phyloP scores from a whole-genome alignment of 2,113 vertebrate species.

The Ascaphus truei region DNA sequence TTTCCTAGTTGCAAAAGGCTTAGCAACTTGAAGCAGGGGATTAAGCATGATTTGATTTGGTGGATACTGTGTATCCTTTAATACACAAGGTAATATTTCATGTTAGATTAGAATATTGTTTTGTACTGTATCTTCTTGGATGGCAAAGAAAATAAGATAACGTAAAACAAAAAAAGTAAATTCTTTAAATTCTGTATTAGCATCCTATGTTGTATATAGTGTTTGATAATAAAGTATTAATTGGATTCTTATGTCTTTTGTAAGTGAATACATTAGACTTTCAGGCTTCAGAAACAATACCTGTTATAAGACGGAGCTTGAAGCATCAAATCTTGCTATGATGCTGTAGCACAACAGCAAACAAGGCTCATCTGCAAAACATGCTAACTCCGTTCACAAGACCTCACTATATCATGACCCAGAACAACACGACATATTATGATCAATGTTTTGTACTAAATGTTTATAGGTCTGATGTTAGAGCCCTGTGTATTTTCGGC shows the following conservation, averaged over 20 bases:
- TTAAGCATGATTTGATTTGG: constrained; percentile 86
- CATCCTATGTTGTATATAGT: constrained; percentile 98
- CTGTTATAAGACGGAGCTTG: constrained; percentile 68
- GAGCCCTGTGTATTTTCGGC: constrained; percentile 59
- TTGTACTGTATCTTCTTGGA: constrained; percentile 96
- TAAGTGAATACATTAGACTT: constrained; percentile 88
- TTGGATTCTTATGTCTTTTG: constrained; percentile 99
- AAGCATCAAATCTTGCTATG: constrained; percentile 61
- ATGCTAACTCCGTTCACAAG: constrained; percentile 47
- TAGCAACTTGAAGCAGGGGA: constrained; percentile 81
- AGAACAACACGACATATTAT: constrained; percentile 55
- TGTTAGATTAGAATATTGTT: constrained; percentile 93
- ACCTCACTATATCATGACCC: constrained; percentile 57
- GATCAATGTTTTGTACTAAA: constrained; percentile 65
- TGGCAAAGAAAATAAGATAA: constrained; percentile 76
- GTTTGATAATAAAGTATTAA: constrained; percentile 99
- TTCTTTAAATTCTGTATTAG: constrained; percentile 86
- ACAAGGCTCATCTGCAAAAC: constrained; percentile 62
- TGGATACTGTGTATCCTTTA: constrained; percentile 99
- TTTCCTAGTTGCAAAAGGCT: constrained; percentile 71
- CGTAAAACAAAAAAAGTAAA: constrained; percentile 68
- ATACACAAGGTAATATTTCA: constrained; percentile 88
- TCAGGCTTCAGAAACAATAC: constrained; percentile 79
- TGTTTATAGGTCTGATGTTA: constrained; percentile 63
- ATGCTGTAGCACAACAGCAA: constrained; percentile 57